Evolutionary conservation across 2,113 vertebrate genomes (phyloP).

Genomic region (Anoplopoma fimbria): DNA sequence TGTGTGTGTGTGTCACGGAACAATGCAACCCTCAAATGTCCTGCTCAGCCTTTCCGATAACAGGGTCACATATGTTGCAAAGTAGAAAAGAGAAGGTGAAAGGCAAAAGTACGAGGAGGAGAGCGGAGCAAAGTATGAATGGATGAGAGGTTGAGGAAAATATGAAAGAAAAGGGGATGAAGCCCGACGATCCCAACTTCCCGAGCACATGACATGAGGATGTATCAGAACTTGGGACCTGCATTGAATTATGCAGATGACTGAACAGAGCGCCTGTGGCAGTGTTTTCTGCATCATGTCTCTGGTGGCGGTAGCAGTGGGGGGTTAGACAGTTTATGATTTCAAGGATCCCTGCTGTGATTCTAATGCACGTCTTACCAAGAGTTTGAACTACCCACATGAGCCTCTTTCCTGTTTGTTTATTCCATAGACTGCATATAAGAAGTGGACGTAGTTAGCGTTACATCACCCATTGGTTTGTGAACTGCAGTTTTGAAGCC

Average conservation of each 20-base stretch:
- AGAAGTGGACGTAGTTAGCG: no score
- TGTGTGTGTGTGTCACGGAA: neutral
- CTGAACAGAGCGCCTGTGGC: constrained; percentile 19
- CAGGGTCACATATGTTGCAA: constrained; percentile 10
- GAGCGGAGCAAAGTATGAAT: neutral
- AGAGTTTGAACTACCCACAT: neutral
- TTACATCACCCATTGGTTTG: neutral
- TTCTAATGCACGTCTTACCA: constrained; percentile 31
- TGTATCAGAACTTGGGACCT: constrained; percentile 5
- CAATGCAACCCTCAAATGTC: constrained; percentile 27
- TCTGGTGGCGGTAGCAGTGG: neutral
- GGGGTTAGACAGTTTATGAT: constrained; percentile 10
- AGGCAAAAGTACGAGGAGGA: neutral
- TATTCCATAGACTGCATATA: neutral
- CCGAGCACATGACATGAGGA: neutral
- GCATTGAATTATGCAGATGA: constrained; percentile 39
- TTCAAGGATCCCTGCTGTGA: constrained; percentile 30
- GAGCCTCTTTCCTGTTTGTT: neutral
- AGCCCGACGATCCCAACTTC: neutral
- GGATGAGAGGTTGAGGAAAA: neutral
- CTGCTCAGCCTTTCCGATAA: constrained; percentile 11
- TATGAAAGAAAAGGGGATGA: neutral
- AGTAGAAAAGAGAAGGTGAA: neutral
- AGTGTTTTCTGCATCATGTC: neutral
- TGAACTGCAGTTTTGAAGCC: neutral